These are phyloP conservation scores for Argyrosomus japonicus DNA, from an alignment of 2,113 vertebrate genomes.

Conservation along the genomic window DNA sequence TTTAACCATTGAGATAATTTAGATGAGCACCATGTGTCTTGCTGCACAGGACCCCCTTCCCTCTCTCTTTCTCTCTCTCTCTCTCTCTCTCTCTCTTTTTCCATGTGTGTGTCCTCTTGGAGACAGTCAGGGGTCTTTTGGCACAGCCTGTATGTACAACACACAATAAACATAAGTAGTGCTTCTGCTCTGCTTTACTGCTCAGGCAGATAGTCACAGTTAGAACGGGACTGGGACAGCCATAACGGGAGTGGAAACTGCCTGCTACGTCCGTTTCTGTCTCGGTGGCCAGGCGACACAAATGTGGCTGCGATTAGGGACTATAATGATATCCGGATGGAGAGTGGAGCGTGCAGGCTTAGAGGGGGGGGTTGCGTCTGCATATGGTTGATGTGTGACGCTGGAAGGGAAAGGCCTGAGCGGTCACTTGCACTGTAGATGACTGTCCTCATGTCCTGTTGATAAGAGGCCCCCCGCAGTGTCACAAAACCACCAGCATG, in stretches of 20 bases:
- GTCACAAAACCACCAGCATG: conserved; percentile 65
- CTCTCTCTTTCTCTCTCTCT: background rate
- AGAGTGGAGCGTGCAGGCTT: conserved; percentile 73
- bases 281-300: conserved; percentile 70
- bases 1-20: conserved; percentile 44
- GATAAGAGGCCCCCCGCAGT: conserved; percentile 51
- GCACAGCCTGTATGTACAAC: conserved; percentile 66
- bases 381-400: conserved; percentile 36
- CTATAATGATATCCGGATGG: conserved; percentile 80
- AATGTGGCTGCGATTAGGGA: conserved; percentile 75
- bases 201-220: conserved; percentile 70
- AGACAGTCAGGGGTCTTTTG: conserved; percentile 67
- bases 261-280: conserved; percentile 72
- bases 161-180: conserved; percentile 77
- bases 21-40: conserved; percentile 39
- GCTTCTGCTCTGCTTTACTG: conserved; percentile 77
- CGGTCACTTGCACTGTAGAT: conserved; percentile 66
- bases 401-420: conserved; percentile 34
- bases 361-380: background rate
- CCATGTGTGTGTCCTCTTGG: conserved; percentile 57
- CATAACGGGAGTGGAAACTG: conserved; percentile 87
- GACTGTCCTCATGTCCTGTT: conserved; percentile 63
- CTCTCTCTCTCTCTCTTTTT: conserved; percentile 6
- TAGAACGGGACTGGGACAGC: conserved; percentile 65
- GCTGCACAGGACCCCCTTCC: conserved; percentile 4